Evolutionary conservation across 2,888 invertebrate genomes (phyloP).

Genomic region (Lasius platythorax): DNA sequence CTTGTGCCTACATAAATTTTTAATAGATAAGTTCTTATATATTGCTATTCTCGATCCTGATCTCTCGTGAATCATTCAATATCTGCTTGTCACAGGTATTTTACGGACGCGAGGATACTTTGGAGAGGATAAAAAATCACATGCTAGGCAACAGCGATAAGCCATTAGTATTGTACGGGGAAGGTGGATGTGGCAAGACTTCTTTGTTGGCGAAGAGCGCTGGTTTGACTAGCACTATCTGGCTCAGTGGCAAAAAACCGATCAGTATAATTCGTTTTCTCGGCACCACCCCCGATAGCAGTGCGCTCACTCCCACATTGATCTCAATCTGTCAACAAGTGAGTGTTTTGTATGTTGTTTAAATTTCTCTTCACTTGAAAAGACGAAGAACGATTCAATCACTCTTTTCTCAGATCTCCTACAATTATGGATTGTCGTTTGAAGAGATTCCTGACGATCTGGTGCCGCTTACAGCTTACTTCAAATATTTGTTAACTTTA

Average conservation of each 20-base stretch:
- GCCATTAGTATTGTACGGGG: slow-evolving; percentile 96
- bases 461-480: slow-evolving; percentile 97
- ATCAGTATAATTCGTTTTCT: slow-evolving; percentile 96
- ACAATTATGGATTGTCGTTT: slow-evolving; percentile 96
- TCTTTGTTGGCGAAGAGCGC: slow-evolving; percentile 97
- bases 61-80: background rate
- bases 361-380: background rate
- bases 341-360: slow-evolving; percentile 66
- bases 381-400: background rate
- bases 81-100: slow-evolving; percentile 89
- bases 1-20: background rate
- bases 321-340: slow-evolving; percentile 98
- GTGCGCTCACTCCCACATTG: slow-evolving; percentile 96
- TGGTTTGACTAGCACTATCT: slow-evolving; percentile 91
- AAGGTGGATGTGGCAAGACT: slow-evolving; percentile 99
- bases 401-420: slow-evolving; percentile 90
- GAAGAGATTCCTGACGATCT: slow-evolving; percentile 98
- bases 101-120: slow-evolving; percentile 95
- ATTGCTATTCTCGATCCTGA: background rate
- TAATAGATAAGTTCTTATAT: background rate
- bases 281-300: slow-evolving; percentile 98
- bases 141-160: slow-evolving; percentile 95
- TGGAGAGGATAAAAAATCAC: slow-evolving; percentile 93
- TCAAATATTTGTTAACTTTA: slow-evolving; percentile 96
- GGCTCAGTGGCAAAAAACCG: slow-evolving; percentile 92